Base-by-base conservation (phyloP, 2,797 vertebrate species). In the Hypotaenidia okinawae region DNA sequence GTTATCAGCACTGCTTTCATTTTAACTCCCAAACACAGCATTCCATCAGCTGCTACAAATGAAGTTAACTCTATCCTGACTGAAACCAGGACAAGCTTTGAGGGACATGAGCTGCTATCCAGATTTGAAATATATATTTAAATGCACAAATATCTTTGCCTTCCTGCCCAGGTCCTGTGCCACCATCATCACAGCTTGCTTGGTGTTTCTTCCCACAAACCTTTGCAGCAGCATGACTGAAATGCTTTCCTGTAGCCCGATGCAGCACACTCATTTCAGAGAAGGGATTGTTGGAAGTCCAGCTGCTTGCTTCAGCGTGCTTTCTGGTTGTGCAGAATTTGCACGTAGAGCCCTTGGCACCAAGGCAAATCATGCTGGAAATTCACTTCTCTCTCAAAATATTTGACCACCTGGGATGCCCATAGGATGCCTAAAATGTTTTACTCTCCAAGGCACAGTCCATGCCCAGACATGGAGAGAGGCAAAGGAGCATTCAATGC, bases 171-270 rank as follows among this genome's bases (percentile, higher is more conserved):
- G 23, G 15, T 67, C 37, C 47, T 4, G 12, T 52, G 37, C 18
- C 41, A 24, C 47, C 69, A 63, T 32, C 51, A 43, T 5, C 5
- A 3, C 17, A 30, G 13, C 66, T 79, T 2, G 2, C 30, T 57
- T 84, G 24, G 18, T 16, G n/a, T 33, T 83, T 64, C 57, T 37
- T 69, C 67, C 39, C 25, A 23, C 1, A 1, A 39, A 66, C 24
- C 15, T 39, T 67, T 24, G 25, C 55, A n/a, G 23, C 22, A 30
- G 39, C 3, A 3, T 3, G 1, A 77, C 27, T 0, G 0, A 69
- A 51, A 66, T 17, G 0, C 45, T 39, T 76, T 43, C 24, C 57
- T 0, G 0, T 63, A 51, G 57, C 33, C 73, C 6, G 2, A 27
- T 33, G 22, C 8, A 43, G 25, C 2, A 1, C 5, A 28, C n/a